phyloP scores from a whole-genome alignment of 2,113 vertebrate genomes.

The Grallaria varia region DNA sequence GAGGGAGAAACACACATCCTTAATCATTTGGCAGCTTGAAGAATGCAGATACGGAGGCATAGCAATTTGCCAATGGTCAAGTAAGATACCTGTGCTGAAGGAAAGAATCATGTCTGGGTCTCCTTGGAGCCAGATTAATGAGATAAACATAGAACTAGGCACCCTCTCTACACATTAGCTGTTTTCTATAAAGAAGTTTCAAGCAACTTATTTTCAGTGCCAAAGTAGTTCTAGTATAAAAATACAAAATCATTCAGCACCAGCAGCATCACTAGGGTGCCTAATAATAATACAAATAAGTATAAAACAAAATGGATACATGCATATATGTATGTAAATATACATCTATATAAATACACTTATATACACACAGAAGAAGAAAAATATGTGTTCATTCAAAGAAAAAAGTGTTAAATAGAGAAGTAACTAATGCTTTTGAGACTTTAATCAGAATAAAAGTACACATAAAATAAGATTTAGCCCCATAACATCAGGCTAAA shows the following conservation, averaged over 20 bases:
- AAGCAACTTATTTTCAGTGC: background rate
- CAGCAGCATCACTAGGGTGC: background rate
- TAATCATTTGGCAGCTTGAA: background rate
- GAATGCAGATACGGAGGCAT: background rate
- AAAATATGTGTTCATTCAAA: background rate
- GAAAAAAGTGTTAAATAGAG: background rate
- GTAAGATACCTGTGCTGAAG: background rate
- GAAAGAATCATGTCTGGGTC: background rate
- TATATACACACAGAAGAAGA: background rate
- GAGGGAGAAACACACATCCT: background rate
- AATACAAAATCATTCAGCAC: background rate
- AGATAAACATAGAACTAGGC: background rate
- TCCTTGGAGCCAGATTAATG: slow-evolving; percentile 20
- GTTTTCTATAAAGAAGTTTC: background rate
- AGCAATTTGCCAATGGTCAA: slow-evolving; percentile 15
- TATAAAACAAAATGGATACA: background rate
- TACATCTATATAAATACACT: background rate
- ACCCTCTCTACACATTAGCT: background rate
- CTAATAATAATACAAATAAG: background rate
- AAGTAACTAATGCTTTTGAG: background rate
- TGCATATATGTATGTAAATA: background rate
- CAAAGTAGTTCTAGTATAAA: background rate
- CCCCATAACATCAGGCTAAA: background rate
- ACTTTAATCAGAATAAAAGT: background rate
- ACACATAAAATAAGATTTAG: background rate